phyloP scores from a whole-genome alignment of 1,140 invertebrate genomes.

The Ptiloglossa arizonensis region DNA sequence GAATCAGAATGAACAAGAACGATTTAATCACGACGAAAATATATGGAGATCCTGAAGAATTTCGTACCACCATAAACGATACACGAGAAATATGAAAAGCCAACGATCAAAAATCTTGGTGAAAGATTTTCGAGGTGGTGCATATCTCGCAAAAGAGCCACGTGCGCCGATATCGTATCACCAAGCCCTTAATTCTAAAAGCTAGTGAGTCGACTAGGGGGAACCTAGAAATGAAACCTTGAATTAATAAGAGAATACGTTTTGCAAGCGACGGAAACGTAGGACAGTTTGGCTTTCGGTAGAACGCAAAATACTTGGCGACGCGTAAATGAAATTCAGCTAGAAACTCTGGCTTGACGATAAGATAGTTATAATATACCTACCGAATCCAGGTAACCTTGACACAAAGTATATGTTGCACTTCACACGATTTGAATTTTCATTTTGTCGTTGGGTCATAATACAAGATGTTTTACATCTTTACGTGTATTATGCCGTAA shows the following conservation, averaged over 20 bases:
- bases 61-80: conserved; percentile 41
- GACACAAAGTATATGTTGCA: neutral
- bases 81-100: neutral
- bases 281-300: conserved; percentile 19
- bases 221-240: conserved; percentile 47
- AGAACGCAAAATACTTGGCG: conserved; percentile 41
- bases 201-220: neutral
- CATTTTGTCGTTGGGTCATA: too few relatives aligned
- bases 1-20: neutral
- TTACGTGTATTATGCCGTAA: too few relatives aligned
- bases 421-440: too few relatives aligned
- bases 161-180: neutral
- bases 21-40: neutral
- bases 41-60: neutral
- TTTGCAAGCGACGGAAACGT: conserved; percentile 20
- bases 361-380: neutral
- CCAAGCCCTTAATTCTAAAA: conserved; percentile 2
- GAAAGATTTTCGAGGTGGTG: conserved; percentile 12
- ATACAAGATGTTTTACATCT: too few relatives aligned
- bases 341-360: neutral
- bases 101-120: conserved; percentile 7
- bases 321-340: conserved; percentile 25
- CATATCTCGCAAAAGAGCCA: conserved; percentile 32
- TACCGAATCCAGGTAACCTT: neutral
- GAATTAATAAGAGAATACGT: conserved; percentile 34